Evolutionary conservation across 1,140 invertebrate species (phyloP).

Genomic region (Brachionus paranguensis): DNA sequence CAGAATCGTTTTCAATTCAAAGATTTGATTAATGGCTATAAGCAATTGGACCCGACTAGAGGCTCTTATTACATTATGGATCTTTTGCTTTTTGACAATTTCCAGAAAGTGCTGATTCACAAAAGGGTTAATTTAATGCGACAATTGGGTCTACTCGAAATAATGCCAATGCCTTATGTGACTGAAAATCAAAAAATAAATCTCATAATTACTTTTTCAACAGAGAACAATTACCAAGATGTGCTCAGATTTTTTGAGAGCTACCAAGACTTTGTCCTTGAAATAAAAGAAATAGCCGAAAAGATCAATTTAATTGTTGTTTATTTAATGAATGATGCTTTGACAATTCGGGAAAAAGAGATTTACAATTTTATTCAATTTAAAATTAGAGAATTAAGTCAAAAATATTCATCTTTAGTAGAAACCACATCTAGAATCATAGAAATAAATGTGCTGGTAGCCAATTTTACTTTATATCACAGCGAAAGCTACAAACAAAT

Average conservation of each 20-base stretch:
- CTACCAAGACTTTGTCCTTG: slow-evolving; percentile 14
- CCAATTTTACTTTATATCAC: slow-evolving; percentile 61
- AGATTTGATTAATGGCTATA: slow-evolving; percentile 71
- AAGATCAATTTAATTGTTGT: slow-evolving; percentile 22
- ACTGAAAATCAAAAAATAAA: slow-evolving; percentile 76
- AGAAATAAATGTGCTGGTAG: slow-evolving; percentile 61
- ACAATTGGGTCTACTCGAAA: slow-evolving; percentile 73
- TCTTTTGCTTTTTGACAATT: slow-evolving; percentile 58
- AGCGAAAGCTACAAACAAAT: slow-evolving; percentile 56
- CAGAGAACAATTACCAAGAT: not conserved
- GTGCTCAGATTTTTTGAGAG: slow-evolving; percentile 21
- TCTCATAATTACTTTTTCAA: slow-evolving; percentile 62
- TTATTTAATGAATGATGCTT: slow-evolving; percentile 3
- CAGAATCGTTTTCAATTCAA: slow-evolving; percentile 56
- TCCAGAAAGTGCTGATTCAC: slow-evolving; percentile 42
- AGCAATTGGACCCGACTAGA: slow-evolving; percentile 74
- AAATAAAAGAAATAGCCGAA: slow-evolving; percentile 36
- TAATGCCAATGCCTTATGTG: slow-evolving; percentile 79
- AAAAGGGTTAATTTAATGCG: slow-evolving; percentile 57
- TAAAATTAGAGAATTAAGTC: slow-evolving; percentile 19
- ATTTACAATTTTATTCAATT: slow-evolving; percentile 48
- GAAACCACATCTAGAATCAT: slow-evolving; percentile 65
- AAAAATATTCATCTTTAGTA: slow-evolving; percentile 43
- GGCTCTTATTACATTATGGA: slow-evolving; percentile 83
- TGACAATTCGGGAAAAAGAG: slow-evolving; percentile 50